phyloP scores from a whole-genome alignment of 2,113 vertebrate genomes.

The Gopherus flavomarginatus region DNA sequence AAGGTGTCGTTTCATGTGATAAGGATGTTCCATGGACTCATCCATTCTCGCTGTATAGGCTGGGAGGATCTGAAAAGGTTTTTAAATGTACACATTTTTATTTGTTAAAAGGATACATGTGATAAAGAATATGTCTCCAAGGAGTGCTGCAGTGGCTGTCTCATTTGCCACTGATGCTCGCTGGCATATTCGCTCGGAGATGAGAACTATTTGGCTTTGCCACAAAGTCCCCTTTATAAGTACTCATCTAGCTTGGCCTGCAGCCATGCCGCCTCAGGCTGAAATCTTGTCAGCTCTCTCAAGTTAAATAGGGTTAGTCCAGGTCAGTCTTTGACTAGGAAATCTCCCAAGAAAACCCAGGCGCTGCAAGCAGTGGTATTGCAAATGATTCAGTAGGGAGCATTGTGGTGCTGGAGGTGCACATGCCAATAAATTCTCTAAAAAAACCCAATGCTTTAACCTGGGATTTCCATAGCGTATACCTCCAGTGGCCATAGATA shows the following conservation, averaged over 20 bases:
- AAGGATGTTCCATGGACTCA: background rate
- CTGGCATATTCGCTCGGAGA: conserved; percentile 55
- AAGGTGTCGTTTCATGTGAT: rapidly evolving
- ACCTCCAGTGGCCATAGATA: background rate
- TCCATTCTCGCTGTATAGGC: background rate
- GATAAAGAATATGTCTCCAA: background rate
- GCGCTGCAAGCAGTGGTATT: background rate
- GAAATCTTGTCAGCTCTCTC: conserved; percentile 66
- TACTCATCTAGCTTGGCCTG: conserved; percentile 66
- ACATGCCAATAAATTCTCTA: background rate
- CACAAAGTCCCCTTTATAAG: conserved; percentile 74
- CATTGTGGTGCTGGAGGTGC: background rate
- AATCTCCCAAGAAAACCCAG: background rate
- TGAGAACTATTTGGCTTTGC: conserved; percentile 65
- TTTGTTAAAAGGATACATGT: conserved; percentile 26
- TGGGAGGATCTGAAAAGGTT: background rate
- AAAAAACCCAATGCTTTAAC: background rate
- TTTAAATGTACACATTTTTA: background rate
- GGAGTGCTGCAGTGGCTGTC: conserved; percentile 51
- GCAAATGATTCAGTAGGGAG: background rate
- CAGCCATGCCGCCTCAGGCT: conserved; percentile 61
- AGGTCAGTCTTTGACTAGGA: conserved; percentile 27
- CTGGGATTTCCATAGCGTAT: background rate
- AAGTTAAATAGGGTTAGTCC: conserved; percentile 45
- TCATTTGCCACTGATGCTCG: conserved; percentile 16